A percentile compares a stretch with the other conserved stretches of the same genome.
Evolutionary conservation across 2,888 invertebrate species (phyloP).

Genomic region (Cataglyphis albicans): DNA sequence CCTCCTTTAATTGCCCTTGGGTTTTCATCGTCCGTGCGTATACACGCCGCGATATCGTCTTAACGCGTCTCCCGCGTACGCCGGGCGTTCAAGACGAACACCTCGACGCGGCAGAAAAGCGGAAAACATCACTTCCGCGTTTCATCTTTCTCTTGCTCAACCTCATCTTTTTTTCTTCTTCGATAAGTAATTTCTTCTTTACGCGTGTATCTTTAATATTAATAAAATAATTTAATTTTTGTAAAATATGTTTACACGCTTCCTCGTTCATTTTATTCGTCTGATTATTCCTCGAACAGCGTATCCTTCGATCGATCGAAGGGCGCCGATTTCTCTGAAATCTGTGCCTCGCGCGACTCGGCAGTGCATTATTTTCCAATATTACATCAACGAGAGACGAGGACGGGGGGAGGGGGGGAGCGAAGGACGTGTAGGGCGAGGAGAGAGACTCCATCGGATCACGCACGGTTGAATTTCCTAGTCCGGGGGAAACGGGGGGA

Average conservation of each 20-base stretch:
- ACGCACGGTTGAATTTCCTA: slow-evolving; percentile 82
- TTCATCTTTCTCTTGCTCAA: slow-evolving; percentile 2
- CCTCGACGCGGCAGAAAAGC: slow-evolving; percentile 17
- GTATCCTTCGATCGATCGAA: neutral
- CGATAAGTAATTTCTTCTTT: too few species aligned
- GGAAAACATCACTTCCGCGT: slow-evolving; percentile 44
- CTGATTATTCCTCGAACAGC: neutral
- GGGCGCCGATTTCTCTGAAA: slow-evolving; percentile 51
- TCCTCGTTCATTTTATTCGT: slow-evolving; percentile 3
- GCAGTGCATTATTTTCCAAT: slow-evolving; percentile 85
- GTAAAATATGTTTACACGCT: neutral
- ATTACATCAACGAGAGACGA: slow-evolving; percentile 70
- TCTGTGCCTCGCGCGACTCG: slow-evolving; percentile 70
- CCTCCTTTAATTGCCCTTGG: slow-evolving; percentile 84
- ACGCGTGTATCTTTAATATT: neutral
- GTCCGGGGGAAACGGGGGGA: slow-evolving; percentile 74
- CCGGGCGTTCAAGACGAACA: slow-evolving; percentile 36
- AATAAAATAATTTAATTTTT: neutral
- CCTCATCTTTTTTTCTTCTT: neutral
- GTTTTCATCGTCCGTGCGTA: slow-evolving; percentile 82
- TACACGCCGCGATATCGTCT: slow-evolving; percentile 77
- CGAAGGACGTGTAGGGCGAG: slow-evolving; percentile 24
- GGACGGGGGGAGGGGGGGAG: slow-evolving; percentile 11
- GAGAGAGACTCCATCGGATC: slow-evolving; percentile 73
- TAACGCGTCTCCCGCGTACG: slow-evolving; percentile 60